Percentiles rank a stretch among this genome's conserved stretches.
Conservation (phyloP, 1,140 invertebrate species). For the Pogonus chalceus region DNA sequence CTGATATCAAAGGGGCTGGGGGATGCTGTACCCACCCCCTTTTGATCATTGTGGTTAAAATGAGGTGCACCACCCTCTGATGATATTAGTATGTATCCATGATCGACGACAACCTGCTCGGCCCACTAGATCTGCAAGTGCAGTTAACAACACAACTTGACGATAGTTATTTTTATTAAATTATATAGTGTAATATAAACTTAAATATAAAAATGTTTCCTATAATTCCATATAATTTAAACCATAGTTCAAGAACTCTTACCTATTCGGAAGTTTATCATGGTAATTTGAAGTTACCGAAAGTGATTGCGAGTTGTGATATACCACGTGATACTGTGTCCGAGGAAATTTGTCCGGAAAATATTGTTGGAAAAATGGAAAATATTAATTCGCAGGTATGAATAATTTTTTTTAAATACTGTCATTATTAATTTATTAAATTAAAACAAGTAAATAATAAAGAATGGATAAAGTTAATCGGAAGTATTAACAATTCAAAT, state of each 20-base stretch:
- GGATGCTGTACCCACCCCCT: background rate
- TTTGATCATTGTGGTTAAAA: slow-evolving; percentile 1
- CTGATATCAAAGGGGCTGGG: background rate
- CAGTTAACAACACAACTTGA: slow-evolving; percentile 5
- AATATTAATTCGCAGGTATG: slow-evolving; percentile 17
- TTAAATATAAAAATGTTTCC: slow-evolving; percentile 12
- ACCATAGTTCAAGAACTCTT: slow-evolving; percentile 8
- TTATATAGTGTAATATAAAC: no score
- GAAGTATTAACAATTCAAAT: no score
- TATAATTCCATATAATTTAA: slow-evolving; percentile 15
- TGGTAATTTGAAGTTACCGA: background rate
- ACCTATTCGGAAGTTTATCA: slow-evolving; percentile 3
- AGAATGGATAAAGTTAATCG: no score
- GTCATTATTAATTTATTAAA: no score
- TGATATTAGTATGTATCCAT: slow-evolving; percentile 1
- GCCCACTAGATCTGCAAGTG: slow-evolving; percentile 6
- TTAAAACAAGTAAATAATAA: no score
- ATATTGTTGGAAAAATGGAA: background rate
- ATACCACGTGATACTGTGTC: slow-evolving; percentile 6
- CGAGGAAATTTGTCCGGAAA: background rate
- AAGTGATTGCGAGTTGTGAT: slow-evolving; percentile 3
- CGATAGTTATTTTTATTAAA: no score
- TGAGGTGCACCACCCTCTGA: background rate
- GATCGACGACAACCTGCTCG: slow-evolving; percentile 12
- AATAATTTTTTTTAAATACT: no score